These are phyloP conservation scores for Listrodromus nycthemerus DNA, from an alignment of 2,888 invertebrate genomes.

Conservation along the genomic window DNA sequence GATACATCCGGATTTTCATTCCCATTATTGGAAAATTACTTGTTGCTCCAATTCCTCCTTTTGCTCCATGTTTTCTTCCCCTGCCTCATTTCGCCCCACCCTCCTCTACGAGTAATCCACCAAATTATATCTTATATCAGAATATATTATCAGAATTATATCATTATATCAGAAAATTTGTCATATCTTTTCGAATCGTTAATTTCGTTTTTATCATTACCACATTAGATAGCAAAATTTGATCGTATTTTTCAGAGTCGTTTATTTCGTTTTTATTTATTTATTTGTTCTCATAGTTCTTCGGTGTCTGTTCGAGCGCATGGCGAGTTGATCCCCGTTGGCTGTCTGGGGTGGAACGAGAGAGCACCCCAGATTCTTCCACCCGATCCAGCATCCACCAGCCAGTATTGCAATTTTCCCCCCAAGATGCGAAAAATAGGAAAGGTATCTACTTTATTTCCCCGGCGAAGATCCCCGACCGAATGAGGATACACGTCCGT, in stretches of 20 bases:
- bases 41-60: too few relatives aligned
- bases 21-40: too few relatives aligned
- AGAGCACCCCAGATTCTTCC: neutral
- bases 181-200: slow-evolving; percentile 15
- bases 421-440: slow-evolving; percentile 80
- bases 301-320: slow-evolving; percentile 26
- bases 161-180: slow-evolving; percentile 47
- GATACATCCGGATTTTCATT: too few relatives aligned
- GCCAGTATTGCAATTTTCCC: slow-evolving; percentile 81
- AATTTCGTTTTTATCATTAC: neutral
- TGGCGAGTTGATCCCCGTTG: slow-evolving; percentile 33
- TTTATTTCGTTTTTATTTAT: neutral
- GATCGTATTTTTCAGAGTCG: slow-evolving; percentile 15
- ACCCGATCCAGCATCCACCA: slow-evolving; percentile 13
- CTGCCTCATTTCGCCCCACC: too few relatives aligned
- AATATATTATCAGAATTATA: too few relatives aligned
- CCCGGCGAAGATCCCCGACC: slow-evolving; percentile 77
- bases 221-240: slow-evolving; percentile 48
- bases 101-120: neutral
- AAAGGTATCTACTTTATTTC: slow-evolving; percentile 83
- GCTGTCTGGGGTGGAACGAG: slow-evolving; percentile 25
- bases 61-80: too few relatives aligned
- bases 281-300: slow-evolving; percentile 12
- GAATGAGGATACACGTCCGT: slow-evolving; percentile 83
- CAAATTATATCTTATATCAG: slow-evolving; percentile 46